A percentile compares a stretch with the other conserved stretches of the same genome.
These are phyloP conservation scores for Eumeta japonica DNA, from an alignment of 1,140 invertebrate species.

Conservation along the genomic window DNA sequence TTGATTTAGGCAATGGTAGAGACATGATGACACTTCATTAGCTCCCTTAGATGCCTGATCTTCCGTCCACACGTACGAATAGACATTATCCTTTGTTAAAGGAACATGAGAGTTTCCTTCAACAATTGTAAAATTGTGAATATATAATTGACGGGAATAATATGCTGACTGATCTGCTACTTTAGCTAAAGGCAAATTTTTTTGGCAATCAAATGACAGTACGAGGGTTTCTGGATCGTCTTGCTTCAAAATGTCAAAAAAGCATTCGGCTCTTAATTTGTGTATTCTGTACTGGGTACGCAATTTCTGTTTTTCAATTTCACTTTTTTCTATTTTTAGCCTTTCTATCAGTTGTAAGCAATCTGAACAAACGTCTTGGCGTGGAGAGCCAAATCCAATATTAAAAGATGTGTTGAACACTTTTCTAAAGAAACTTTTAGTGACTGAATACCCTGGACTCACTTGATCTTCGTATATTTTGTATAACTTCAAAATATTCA, in stretches of 20 bases:
- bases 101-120: conserved; percentile 21
- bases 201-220: conserved; percentile 38
- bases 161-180: conserved; percentile 29
- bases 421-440: background rate
- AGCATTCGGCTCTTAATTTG: conserved; percentile 23
- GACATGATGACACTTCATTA: conserved; percentile 24
- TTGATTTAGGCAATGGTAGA: conserved; percentile 20
- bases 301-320: conserved; percentile 3
- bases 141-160: conserved; percentile 30
- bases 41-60: conserved; percentile 20
- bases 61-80: conserved; percentile 29
- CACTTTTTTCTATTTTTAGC: background rate
- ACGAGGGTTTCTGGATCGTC: conserved; percentile 13
- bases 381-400: too few species aligned
- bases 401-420: background rate
- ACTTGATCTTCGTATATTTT: background rate
- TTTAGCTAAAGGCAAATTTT: conserved; percentile 40
- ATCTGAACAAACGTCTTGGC: conserved; percentile 1
- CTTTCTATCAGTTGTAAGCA: too few species aligned
- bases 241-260: conserved; percentile 25
- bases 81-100: conserved; percentile 19
- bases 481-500: background rate
- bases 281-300: conserved; percentile 16
- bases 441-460: background rate
- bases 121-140: conserved; percentile 33